Percentiles rank a stretch among this genome's conserved stretches.
Evolutionary conservation across 1,140 invertebrate species (phyloP).

Genomic region (Drosophila ambigua): DNA sequence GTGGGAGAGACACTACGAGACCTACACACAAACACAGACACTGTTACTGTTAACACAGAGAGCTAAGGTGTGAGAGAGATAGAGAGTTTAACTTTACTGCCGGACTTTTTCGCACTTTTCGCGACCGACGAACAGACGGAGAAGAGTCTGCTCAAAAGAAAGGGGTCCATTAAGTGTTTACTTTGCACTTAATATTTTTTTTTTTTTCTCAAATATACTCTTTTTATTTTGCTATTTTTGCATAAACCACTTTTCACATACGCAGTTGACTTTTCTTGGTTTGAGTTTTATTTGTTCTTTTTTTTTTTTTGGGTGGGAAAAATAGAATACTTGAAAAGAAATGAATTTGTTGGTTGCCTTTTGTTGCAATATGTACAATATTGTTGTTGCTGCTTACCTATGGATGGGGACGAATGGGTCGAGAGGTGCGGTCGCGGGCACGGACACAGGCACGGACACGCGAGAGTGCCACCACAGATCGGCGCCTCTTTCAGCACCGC

Average conservation of each 20-base stretch:
- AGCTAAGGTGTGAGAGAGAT: neutral
- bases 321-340: conserved; percentile 82
- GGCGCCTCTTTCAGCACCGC: conserved; percentile 16
- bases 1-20: no score
- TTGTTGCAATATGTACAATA: conserved; percentile 53
- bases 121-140: conserved; percentile 60
- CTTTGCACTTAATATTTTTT: conserved; percentile 42
- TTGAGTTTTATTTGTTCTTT: conserved; percentile 33
- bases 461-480: conserved; percentile 3
- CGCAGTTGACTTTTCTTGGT: conserved; percentile 22
- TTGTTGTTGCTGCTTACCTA: conserved; percentile 71
- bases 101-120: conserved; percentile 71
- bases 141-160: conserved; percentile 31
- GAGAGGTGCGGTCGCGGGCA: neutral
- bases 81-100: conserved; percentile 27
- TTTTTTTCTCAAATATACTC: conserved; percentile 19
- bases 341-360: conserved; percentile 69
- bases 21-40: no score
- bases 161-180: conserved; percentile 47
- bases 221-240: conserved; percentile 3
- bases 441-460: conserved; percentile 4
- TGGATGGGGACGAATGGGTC: conserved; percentile 21
- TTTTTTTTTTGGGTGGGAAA: conserved; percentile 76
- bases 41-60: no score
- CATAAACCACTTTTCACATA: conserved; percentile 31